Evolutionary conservation across 2,113 vertebrate species (phyloP).

Genomic region (Brachionichthys hirsutus): DNA sequence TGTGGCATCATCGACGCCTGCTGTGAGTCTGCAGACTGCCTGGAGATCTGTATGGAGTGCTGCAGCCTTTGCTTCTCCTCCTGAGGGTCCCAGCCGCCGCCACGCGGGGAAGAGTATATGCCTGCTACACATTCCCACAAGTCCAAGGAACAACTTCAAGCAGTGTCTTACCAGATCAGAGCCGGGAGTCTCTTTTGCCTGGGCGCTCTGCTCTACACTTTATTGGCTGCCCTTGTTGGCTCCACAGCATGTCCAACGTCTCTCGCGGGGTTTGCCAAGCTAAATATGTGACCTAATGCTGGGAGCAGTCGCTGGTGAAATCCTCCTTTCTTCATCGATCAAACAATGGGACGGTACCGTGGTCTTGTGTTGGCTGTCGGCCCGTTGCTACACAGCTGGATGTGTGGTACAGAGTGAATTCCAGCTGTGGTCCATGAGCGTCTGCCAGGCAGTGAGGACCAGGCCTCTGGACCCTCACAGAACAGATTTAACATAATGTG

Average conservation of each 20-base stretch:
- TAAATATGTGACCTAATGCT: constrained; percentile 46
- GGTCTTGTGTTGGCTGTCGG: constrained; percentile 44
- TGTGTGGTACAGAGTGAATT: constrained; percentile 34
- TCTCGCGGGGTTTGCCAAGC: constrained; percentile 43
- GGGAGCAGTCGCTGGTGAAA: constrained; percentile 43
- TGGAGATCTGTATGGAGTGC: constrained; percentile 99
- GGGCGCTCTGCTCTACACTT: constrained; percentile 28
- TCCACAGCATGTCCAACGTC: constrained; percentile 30
- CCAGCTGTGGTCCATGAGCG: constrained; percentile 41
- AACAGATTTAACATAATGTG: constrained; percentile 56
- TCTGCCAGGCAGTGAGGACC: constrained; percentile 28
- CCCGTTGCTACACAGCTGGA: constrained; percentile 37
- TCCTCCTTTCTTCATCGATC: constrained; percentile 39
- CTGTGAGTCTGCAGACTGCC: constrained; percentile 98
- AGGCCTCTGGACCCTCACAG: constrained; percentile 38
- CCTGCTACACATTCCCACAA: constrained; percentile 17
- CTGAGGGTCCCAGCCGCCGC: constrained; percentile 70
- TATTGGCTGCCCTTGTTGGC: constrained; percentile 42
- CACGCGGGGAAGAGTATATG: constrained; percentile 8
- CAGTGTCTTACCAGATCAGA: constrained; percentile 16
- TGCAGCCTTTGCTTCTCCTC: constrained; percentile 98
- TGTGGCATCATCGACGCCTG: constrained; percentile 98
- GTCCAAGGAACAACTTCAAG: constrained; percentile 30
- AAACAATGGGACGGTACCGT: constrained; percentile 16
- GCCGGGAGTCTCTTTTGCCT: constrained; percentile 35